Evolutionary conservation across 2,888 invertebrate species (phyloP).

Genomic region (Gari tellinella): DNA sequence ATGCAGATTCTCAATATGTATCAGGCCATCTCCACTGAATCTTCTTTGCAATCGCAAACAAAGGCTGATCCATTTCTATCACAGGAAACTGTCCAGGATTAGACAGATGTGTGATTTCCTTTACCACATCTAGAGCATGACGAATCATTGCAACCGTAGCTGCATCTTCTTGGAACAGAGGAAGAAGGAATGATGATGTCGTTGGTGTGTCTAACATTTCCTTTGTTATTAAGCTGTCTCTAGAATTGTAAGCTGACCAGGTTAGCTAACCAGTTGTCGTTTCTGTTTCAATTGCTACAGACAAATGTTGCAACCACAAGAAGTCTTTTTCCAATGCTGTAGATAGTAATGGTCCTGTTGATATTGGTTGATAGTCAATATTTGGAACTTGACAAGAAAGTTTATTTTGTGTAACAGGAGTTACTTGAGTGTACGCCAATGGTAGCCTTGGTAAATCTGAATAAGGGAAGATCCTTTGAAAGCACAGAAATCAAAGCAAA

Average conservation of each 20-base stretch:
- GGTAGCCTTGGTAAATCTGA: background rate
- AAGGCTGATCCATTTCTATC: conserved; percentile 8
- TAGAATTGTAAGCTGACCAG: conserved; percentile 48
- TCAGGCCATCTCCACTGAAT: conserved; percentile 75
- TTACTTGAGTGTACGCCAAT: background rate
- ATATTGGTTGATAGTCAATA: background rate
- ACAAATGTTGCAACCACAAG: background rate
- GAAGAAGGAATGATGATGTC: conserved; percentile 43
- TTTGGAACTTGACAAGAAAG: background rate
- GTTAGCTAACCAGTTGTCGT: conserved; percentile 7
- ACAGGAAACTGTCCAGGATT: conserved; percentile 9
- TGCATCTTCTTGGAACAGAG: conserved; percentile 60
- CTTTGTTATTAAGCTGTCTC: too few relatives aligned
- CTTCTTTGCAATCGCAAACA: conserved; percentile 58
- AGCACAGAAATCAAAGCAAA: too few relatives aligned
- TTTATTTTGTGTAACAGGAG: background rate
- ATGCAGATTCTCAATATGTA: conserved; percentile 67
- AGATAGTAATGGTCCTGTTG: background rate
- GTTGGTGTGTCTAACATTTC: background rate
- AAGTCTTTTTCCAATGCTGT: background rate
- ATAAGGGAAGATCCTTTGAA: too few relatives aligned
- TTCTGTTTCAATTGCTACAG: background rate
- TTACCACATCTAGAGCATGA: conserved; percentile 48
- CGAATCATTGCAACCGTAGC: conserved; percentile 1
- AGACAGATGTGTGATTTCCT: background rate